Conservation (phyloP, 2,797 vertebrate species). For the Pyrrhura leucotis region DNA sequence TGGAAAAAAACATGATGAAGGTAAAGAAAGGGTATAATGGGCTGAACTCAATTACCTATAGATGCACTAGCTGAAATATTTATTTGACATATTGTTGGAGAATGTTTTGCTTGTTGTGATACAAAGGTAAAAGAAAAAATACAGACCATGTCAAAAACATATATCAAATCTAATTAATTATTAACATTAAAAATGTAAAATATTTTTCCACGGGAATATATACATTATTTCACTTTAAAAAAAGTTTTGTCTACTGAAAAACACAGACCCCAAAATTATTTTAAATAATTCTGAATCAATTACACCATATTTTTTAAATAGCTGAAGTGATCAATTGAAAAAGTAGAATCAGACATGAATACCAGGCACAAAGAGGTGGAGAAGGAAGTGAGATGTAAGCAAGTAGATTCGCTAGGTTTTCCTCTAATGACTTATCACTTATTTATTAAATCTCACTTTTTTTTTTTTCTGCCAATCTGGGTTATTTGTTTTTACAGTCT, state of each 20-base stretch:
- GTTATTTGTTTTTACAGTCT: conserved; percentile 1
- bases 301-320: neutral
- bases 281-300: neutral
- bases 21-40: neutral
- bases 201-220: neutral
- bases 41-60: neutral
- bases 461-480: neutral
- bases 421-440: neutral
- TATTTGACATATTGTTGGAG: neutral
- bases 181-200: neutral
- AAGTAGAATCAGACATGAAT: neutral
- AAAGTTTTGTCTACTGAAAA: neutral
- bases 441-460: neutral
- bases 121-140: neutral
- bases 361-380: neutral
- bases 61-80: neutral
- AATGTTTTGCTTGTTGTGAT: neutral
- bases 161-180: neutral
- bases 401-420: neutral
- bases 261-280: neutral
- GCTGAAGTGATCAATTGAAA: neutral
- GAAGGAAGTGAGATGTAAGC: neutral
- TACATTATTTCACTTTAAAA: neutral
- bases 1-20: neutral
- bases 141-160: neutral